Evolutionary conservation across 2,888 invertebrate genomes (phyloP).

Genomic region (Trissolcus japonicus): DNA sequence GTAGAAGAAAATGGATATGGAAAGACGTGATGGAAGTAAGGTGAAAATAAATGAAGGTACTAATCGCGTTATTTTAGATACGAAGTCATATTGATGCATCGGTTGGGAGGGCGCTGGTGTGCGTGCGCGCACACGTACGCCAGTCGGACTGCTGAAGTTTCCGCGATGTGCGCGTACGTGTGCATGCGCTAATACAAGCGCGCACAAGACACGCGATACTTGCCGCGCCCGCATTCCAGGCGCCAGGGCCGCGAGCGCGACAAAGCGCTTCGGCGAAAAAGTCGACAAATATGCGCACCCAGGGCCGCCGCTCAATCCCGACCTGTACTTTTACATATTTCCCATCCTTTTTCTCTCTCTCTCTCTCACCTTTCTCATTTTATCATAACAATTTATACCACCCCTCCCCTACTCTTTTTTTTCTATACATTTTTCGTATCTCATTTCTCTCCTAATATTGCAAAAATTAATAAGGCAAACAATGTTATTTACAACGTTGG

Average conservation of each 20-base stretch:
- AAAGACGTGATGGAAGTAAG: background rate
- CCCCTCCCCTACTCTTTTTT: background rate
- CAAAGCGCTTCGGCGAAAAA: slow-evolving; percentile 65
- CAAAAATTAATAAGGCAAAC: no score
- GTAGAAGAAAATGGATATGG: background rate
- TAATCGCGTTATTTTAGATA: slow-evolving; percentile 46
- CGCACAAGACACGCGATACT: slow-evolving; percentile 65
- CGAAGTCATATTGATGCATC: slow-evolving; percentile 48
- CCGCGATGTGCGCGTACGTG: slow-evolving; percentile 50
- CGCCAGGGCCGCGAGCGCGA: slow-evolving; percentile 72
- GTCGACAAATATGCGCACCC: slow-evolving; percentile 66
- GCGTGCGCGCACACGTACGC: slow-evolving; percentile 28
- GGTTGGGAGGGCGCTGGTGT: slow-evolving; percentile 14
- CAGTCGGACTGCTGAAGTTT: slow-evolving; percentile 40
- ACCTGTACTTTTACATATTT: slow-evolving; percentile 31
- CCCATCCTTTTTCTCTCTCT: background rate
- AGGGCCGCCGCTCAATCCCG: slow-evolving; percentile 56
- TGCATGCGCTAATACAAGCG: slow-evolving; percentile 51
- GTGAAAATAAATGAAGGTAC: slow-evolving; percentile 31
- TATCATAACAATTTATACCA: background rate
- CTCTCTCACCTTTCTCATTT: no score
- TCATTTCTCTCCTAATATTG: no score
- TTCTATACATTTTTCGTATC: no score
- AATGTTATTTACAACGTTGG: no score
- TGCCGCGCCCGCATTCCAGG: slow-evolving; percentile 76